Evolutionary conservation across 2,888 invertebrate genomes (phyloP).

Genomic region (Tricholauxania praeusta): DNA sequence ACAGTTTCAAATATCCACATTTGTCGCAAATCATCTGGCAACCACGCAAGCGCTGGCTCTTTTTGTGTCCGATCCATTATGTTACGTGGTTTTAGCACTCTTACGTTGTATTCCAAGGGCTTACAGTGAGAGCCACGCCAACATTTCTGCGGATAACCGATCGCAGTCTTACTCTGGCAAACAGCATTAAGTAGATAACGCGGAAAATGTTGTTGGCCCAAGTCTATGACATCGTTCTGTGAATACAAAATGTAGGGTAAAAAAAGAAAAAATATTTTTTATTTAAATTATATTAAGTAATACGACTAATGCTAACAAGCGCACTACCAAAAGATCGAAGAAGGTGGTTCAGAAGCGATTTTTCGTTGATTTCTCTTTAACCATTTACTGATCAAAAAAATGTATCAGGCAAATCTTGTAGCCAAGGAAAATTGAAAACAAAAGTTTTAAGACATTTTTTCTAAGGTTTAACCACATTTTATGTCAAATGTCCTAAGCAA

Average conservation of each 20-base stretch:
- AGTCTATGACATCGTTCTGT: constrained; percentile 62
- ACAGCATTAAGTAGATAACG: constrained; percentile 64
- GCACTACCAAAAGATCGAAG: no score
- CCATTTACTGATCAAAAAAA: no score
- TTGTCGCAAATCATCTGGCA: constrained; percentile 55
- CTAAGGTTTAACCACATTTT: no score
- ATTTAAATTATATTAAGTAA: no score
- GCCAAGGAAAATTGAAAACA: no score
- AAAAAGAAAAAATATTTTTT: no score
- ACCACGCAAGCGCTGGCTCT: constrained; percentile 51
- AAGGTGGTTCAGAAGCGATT: no score
- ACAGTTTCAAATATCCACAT: constrained; percentile 65
- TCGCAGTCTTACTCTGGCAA: constrained; percentile 56
- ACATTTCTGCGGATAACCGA: constrained; percentile 57
- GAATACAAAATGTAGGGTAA: neutral
- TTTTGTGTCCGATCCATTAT: constrained; percentile 52
- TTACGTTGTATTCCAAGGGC: constrained; percentile 65
- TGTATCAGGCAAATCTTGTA: no score
- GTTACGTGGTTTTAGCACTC: constrained; percentile 58
- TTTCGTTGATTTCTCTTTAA: no score
- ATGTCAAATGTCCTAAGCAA: no score
- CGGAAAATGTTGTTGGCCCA: constrained; percentile 63
- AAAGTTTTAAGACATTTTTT: no score
- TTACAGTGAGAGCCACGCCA: constrained; percentile 62
- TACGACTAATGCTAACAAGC: no score